Evolutionary conservation across 2,888 invertebrate species (phyloP).

Genomic region (Chloromyia formosa): DNA sequence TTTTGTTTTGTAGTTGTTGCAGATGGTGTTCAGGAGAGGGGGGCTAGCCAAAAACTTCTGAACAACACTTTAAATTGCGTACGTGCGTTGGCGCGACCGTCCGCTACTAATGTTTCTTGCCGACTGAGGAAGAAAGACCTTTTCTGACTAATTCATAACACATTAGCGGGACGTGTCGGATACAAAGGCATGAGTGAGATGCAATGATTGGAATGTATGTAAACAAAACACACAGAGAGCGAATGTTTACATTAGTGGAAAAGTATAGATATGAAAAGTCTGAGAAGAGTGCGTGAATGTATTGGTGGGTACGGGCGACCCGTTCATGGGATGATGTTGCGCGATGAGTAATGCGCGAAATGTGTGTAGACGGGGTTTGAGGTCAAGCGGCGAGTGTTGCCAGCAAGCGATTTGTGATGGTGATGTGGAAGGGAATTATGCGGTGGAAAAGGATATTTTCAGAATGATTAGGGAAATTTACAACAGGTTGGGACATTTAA

Average conservation of each 20-base stretch:
- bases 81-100: conserved; percentile 19
- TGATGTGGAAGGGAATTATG: conserved; percentile 40
- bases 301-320: not conserved
- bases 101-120: conserved; percentile 46
- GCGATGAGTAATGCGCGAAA: not conserved
- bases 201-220: conserved; percentile 17
- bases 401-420: not conserved
- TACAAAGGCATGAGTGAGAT: not conserved
- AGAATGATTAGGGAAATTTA: not conserved
- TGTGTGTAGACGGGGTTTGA: not conserved
- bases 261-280: not conserved
- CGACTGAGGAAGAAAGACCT: conserved; percentile 45
- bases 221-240: conserved; percentile 12
- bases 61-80: not conserved
- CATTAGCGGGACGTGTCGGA: not conserved
- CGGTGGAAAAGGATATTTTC: not conserved
- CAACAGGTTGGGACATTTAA: not conserved
- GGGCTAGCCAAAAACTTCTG: conserved; percentile 35
- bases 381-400: not conserved
- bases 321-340: not conserved
- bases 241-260: conserved; percentile 28
- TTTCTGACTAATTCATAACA: conserved; percentile 47
- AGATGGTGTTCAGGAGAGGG: conserved; percentile 9
- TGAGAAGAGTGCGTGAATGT: not conserved
- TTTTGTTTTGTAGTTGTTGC: conserved; percentile 23